Evolutionary conservation across 2,888 invertebrate genomes (phyloP).

Genomic region (Metellina segmentata): DNA sequence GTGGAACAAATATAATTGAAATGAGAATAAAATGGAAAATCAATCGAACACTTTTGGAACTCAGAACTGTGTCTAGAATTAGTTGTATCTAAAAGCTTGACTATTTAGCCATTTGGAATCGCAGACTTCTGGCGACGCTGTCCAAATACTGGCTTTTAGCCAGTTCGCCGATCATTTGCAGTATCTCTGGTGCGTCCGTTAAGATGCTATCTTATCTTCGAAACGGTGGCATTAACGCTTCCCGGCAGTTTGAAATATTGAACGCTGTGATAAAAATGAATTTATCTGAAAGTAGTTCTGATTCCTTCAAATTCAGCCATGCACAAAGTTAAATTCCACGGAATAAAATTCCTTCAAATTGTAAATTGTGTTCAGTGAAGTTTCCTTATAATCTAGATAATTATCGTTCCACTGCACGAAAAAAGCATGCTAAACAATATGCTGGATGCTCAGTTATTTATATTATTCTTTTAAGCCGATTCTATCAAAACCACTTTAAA

Average conservation of each 20-base stretch:
- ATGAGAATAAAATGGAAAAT: neutral
- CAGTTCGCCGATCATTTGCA: constrained; percentile 38
- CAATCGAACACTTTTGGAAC: neutral
- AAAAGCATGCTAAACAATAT: too few species aligned
- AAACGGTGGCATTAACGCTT: constrained; percentile 6
- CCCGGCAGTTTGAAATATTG: neutral
- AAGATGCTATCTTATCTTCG: constrained; percentile 1
- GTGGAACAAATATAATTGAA: neutral
- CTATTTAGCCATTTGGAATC: constrained; percentile 4
- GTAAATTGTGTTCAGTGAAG: too few species aligned
- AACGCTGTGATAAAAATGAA: neutral
- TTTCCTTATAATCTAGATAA: too few species aligned
- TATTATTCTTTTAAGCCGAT: too few species aligned
- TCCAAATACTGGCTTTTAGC: constrained; percentile 55
- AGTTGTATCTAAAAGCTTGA: constrained; percentile 1
- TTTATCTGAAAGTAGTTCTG: neutral
- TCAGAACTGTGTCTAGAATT: neutral
- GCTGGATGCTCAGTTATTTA: too few species aligned
- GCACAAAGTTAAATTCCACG: too few species aligned
- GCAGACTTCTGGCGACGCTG: constrained; percentile 40
- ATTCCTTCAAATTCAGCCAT: too few species aligned
- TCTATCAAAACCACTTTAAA: too few species aligned
- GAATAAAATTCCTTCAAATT: too few species aligned
- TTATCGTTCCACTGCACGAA: too few species aligned
- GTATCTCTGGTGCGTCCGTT: neutral